These are phyloP conservation scores for Acrobasis repandana DNA, from an alignment of 2,888 invertebrate species.

Conservation along the genomic window DNA sequence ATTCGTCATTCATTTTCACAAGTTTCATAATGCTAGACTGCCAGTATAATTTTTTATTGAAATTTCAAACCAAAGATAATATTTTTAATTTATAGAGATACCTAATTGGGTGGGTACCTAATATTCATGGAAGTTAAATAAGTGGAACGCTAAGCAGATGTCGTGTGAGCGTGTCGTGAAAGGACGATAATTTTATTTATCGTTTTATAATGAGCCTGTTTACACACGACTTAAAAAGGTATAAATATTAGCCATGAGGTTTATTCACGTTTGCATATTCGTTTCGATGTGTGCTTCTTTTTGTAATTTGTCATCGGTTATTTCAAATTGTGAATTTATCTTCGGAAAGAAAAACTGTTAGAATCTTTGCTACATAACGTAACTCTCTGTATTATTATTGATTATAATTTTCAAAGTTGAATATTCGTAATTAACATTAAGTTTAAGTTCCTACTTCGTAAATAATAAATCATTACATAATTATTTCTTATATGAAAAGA, in stretches of 20 bases:
- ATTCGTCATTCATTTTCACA: slow-evolving; percentile 53
- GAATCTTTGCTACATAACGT: not conserved
- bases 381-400: too few species aligned
- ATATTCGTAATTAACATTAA: too few species aligned
- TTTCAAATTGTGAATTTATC: not conserved
- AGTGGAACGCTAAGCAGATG: slow-evolving; percentile 62
- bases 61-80: slow-evolving; percentile 38
- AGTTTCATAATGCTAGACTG: slow-evolving; percentile 26
- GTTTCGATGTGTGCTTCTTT: slow-evolving; percentile 5
- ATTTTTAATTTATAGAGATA: slow-evolving; percentile 46
- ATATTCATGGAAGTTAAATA: slow-evolving; percentile 68
- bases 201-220: slow-evolving; percentile 77
- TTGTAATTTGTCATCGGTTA: slow-evolving; percentile 10
- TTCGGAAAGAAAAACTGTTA: not conserved
- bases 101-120: slow-evolving; percentile 39
- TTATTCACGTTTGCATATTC: slow-evolving; percentile 22
- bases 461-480: too few species aligned
- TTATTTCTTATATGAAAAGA: too few species aligned
- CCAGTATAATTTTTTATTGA: slow-evolving; percentile 39
- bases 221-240: slow-evolving; percentile 51
- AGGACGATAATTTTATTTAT: slow-evolving; percentile 78
- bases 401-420: too few species aligned
- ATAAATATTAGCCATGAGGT: slow-evolving; percentile 32
- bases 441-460: too few species aligned
- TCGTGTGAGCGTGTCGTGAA: slow-evolving; percentile 66